phyloP scores from a whole-genome alignment of 2,888 invertebrate species.

The Ectemnius cavifrons region DNA sequence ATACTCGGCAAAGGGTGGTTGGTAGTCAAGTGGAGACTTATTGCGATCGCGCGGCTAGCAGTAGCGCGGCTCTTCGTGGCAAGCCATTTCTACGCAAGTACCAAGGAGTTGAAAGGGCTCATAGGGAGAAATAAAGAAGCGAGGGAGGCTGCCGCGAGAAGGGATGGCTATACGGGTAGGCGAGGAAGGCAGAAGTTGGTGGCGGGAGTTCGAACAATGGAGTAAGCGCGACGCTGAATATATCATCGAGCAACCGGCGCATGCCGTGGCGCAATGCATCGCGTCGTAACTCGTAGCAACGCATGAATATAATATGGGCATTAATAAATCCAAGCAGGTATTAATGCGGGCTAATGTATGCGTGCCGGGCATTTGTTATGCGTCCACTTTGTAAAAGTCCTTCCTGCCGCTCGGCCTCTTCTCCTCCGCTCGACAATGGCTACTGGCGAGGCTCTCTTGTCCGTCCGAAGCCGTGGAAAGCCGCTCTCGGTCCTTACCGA shows the following conservation, averaged over 20 bases:
- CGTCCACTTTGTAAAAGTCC: constrained; percentile 71
- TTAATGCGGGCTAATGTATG: constrained; percentile 76
- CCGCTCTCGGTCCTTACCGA: constrained; percentile 10
- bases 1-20: not conserved
- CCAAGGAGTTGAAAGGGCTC: constrained; percentile 28
- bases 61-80: not conserved
- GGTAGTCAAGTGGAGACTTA: constrained; percentile 48
- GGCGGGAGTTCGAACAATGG: constrained; percentile 66
- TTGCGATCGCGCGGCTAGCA: constrained; percentile 34
- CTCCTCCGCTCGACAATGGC: constrained; percentile 53
- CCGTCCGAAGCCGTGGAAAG: constrained; percentile 42
- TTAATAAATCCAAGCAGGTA: constrained; percentile 76
- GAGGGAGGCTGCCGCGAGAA: constrained; percentile 9
- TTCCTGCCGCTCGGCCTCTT: constrained; percentile 19
- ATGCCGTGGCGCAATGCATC: constrained; percentile 46
- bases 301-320: constrained; percentile 75
- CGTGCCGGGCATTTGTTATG: constrained; percentile 72
- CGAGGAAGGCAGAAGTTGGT: constrained; percentile 17
- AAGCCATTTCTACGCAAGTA: constrained; percentile 30
- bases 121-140: constrained; percentile 12
- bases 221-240: constrained; percentile 70
- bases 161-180: constrained; percentile 1
- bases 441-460: constrained; percentile 55
- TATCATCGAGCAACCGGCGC: constrained; percentile 65
- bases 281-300: constrained; percentile 54